phyloP scores from a whole-genome alignment of 2,797 vertebrate genomes.

The Cuniculus paca region DNA sequence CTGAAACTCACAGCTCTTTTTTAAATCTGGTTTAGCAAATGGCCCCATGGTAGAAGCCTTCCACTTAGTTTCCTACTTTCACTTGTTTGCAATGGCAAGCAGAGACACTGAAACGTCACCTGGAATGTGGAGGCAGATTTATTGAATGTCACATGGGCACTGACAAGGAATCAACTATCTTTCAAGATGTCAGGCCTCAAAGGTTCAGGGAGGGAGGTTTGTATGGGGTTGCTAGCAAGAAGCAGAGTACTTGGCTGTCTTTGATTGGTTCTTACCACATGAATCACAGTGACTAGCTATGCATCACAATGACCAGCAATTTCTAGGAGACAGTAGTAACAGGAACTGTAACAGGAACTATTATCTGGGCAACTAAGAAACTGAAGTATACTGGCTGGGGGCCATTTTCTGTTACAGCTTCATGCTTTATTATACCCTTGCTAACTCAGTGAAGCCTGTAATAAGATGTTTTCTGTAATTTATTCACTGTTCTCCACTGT shows the following conservation, averaged over 20 bases:
- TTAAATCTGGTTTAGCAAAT: constrained; percentile 7
- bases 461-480: constrained; percentile 47
- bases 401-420: neutral
- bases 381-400: neutral
- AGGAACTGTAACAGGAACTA: neutral
- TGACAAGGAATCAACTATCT: neutral
- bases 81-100: neutral
- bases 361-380: neutral
- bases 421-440: constrained; percentile 5
- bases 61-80: constrained; percentile 13
- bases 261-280: neutral
- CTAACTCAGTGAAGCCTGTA: constrained; percentile 29
- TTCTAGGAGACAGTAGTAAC: neutral
- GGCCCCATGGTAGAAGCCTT: neutral
- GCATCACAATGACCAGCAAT: neutral
- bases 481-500: constrained; percentile 8
- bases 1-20: neutral
- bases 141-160: neutral
- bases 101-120: neutral
- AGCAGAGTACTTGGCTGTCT: neutral
- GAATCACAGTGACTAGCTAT: neutral
- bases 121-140: neutral
- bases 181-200: neutral
- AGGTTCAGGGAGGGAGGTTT: neutral
- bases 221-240: neutral